These are phyloP conservation scores for Manis crassicaudata DNA, from an alignment of 2,797 vertebrate species.

Conservation along the genomic window DNA sequence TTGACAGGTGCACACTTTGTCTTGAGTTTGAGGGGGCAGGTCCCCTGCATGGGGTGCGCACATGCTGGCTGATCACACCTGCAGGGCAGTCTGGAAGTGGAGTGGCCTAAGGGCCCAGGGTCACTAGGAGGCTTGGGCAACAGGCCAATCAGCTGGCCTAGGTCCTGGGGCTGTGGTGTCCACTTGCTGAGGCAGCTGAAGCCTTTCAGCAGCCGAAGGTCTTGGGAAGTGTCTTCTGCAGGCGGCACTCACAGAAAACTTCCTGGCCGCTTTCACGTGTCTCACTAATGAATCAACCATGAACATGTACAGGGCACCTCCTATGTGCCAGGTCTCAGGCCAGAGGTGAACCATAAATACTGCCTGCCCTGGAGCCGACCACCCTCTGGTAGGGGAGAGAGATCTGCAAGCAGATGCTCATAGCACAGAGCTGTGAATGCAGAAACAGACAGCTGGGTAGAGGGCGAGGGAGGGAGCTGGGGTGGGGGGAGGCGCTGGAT, in stretches of 20 bases:
- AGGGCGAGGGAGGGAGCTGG: background rate
- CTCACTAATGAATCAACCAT: background rate
- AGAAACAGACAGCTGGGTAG: background rate
- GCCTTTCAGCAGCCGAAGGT: background rate
- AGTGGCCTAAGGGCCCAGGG: background rate
- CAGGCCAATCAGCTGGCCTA: background rate
- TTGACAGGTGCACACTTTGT: background rate
- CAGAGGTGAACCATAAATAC: background rate
- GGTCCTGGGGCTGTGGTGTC: background rate
- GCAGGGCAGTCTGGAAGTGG: background rate
- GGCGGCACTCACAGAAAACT: rapidly evolving
- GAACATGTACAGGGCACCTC: rapidly evolving
- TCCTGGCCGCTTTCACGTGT: rapidly evolving
- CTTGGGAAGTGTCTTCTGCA: rapidly evolving
- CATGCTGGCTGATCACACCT: too few species aligned
- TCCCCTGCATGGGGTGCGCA: rapidly evolving
- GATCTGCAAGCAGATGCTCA: rapidly evolving
- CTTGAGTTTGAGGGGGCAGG: background rate
- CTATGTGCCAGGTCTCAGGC: background rate
- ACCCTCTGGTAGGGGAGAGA: background rate
- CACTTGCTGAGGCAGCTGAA: background rate
- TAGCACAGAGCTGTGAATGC: background rate
- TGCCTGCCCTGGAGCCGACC: background rate
- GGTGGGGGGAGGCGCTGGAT: rapidly evolving
- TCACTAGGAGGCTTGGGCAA: background rate